phyloP scores from a whole-genome alignment of 2,113 vertebrate genomes.

The Heterotis niloticus region DNA sequence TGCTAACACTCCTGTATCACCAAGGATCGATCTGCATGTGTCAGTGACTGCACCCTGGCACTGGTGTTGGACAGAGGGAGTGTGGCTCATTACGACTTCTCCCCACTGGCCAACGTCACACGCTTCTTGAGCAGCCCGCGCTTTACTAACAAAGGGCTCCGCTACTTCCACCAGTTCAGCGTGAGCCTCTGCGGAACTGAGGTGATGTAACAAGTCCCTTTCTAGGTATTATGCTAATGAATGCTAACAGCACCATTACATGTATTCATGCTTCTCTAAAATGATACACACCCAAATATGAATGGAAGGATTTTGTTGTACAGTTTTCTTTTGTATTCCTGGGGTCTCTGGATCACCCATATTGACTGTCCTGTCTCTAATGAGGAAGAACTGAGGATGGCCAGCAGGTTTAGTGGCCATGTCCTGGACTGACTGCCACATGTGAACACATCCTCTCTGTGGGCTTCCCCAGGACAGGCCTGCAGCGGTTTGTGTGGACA shows the following conservation, averaged over 20 bases:
- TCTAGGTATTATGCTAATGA: neutral
- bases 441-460: neutral
- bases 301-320: too few relatives aligned
- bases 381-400: too few relatives aligned
- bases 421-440: too few relatives aligned
- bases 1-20: constrained; percentile 19
- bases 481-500: constrained; percentile 72
- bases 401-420: too few relatives aligned
- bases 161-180: constrained; percentile 80
- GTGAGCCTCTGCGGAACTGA: constrained; percentile 80
- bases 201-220: constrained; percentile 55
- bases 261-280: neutral
- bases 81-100: constrained; percentile 73
- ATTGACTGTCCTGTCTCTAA: too few relatives aligned
- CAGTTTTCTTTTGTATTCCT: too few relatives aligned
- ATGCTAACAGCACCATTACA: neutral
- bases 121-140: constrained; percentile 67
- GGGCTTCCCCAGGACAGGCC: constrained; percentile 60
- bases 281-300: too few relatives aligned
- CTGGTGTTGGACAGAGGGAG: constrained; percentile 40
- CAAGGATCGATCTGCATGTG: constrained; percentile 77
- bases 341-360: too few relatives aligned
- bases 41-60: constrained; percentile 74
- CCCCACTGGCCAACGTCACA: constrained; percentile 56
- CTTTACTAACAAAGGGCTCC: constrained; percentile 86